Base-by-base conservation (phyloP, 2,888 invertebrate genomes). In the Cosmorhoe ocellata region DNA sequence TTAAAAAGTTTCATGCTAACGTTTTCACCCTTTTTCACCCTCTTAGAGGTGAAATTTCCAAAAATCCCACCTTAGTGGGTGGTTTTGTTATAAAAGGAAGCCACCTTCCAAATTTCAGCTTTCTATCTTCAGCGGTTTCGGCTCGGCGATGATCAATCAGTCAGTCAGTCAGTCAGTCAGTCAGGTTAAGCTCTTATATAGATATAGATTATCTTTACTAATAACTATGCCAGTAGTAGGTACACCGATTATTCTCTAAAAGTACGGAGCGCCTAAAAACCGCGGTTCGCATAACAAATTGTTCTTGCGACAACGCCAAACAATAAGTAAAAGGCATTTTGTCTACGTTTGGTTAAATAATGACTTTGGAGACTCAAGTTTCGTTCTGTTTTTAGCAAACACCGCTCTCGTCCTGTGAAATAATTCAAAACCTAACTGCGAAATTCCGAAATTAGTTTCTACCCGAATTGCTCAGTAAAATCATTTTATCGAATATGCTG, bases 221-320 rank as follows among this genome's bases (percentile, higher is more conserved):
- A n/a, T n/a, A n/a, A 24, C 7, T 5, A 7, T 7, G 28, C 28
- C 4, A 28, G 28, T n/a, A 2, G 28, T 10, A n/a, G 13, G 13
- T 18, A 3, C 4, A 4, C 2, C 7, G 32, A 32, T 32, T 31
- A 31, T 41, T 24, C 18, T 22, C 14, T 9, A 1, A 36, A 26
- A 34, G 7, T 10, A 43, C 5, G 12, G 9, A 11, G 8, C 18
- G 24, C 12, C 39, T 12, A 27, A 36, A 33, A 34, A 12, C 28
- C 36, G n/a, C 18, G 31, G 32, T 39, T 43, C 22, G n/a, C 18
- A 18, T 11, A 12, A 39, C 39, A 40, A 39, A 46, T 40, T 34
- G 44, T 34, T 33, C 39, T 39, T 44, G 5, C 26, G 50, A 44
- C 39, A 51, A 36, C 40, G 44, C 22, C 33, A 33, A 22, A 22